Evolutionary conservation across 2,113 vertebrate genomes (phyloP), one percentile per base, ranked within the genome.

Genomic region (Oncorhynchus kisutch): DNA sequence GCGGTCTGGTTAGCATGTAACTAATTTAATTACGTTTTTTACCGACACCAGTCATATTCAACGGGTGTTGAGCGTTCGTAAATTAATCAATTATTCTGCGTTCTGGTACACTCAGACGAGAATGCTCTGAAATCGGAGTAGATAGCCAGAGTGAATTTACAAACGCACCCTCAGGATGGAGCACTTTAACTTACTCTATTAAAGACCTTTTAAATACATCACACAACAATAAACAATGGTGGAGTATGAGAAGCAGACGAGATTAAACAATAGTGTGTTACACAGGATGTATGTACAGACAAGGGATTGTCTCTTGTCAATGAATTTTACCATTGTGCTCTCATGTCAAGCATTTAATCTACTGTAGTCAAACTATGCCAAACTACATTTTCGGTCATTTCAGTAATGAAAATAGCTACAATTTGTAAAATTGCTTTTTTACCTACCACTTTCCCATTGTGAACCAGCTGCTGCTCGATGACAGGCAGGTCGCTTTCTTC

Each of bases 361-460:
- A 16, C 49, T 64, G 9, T 45, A 45, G 39, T 12, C 39, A 45
- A 45, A 45, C 39, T 45, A 45, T 45, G 39, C 39, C 9, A 45
- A 45, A 45, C 39, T 45, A 45, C 0, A 45, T 54, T 18, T 54
- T 54, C 13, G 5, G 51, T 54, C 4, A 54, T 54, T 54, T 54
- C 51, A 18, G 14, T 3, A 16, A 3, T 54, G 4, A 54, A 54
- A 54, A 16, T 54, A 54, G 16, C 51, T 18, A 54, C 4, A 18
- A 54, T 54, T 54, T 54, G 51, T 54, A 54, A 54, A 54, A 54
- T 54, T 1, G 2, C 9, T 68, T 67, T 45, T 80, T 89, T 25
- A 76, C 90, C 74, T 88, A 98, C 97, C 95, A 94, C 89, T 90
- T 93, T 93, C 31, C 93, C 95, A 80, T 94, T 88, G 74, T 94